Conservation (phyloP, 2,888 invertebrate species). For the Bugulina stolonifera region DNA sequence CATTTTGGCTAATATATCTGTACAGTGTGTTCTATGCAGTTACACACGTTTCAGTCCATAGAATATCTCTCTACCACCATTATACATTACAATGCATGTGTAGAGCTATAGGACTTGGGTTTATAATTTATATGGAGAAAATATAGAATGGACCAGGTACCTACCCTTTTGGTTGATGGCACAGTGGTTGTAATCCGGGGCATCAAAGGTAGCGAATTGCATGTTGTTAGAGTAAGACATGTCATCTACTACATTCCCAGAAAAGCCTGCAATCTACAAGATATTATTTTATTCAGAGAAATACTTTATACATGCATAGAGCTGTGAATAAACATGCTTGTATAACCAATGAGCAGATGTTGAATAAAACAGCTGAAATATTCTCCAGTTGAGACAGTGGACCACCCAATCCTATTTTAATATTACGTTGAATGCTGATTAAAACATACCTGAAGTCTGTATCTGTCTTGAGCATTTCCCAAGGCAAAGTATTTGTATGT, state of each 20-base stretch:
- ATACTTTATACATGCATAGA: too few species aligned
- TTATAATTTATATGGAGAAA: too few species aligned
- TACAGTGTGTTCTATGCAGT: too few species aligned
- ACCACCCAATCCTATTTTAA: neutral
- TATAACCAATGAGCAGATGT: neutral
- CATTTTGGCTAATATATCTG: too few species aligned
- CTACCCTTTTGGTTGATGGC: constrained; percentile 33
- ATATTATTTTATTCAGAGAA: too few species aligned
- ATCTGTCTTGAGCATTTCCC: constrained; percentile 29
- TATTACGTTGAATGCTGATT: neutral
- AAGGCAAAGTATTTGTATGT: constrained; percentile 35
- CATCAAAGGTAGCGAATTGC: constrained; percentile 30
- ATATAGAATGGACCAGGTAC: neutral
- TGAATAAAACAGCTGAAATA: neutral
- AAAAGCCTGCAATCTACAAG: constrained; percentile 31
- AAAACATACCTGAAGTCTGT: constrained; percentile 29
- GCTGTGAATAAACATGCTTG: too few species aligned
- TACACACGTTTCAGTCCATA: too few species aligned
- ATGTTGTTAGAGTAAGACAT: constrained; percentile 35
- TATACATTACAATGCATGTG: too few species aligned
- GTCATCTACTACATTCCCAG: constrained; percentile 35
- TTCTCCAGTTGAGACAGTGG: neutral
- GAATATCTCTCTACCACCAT: too few species aligned
- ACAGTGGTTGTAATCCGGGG: constrained; percentile 35
- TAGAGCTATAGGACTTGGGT: too few species aligned